Percentiles rank a stretch among this genome's conserved stretches.
These are phyloP conservation scores for Diachasmimorpha longicaudata DNA, from an alignment of 1,140 invertebrate species.

Conservation along the genomic window DNA sequence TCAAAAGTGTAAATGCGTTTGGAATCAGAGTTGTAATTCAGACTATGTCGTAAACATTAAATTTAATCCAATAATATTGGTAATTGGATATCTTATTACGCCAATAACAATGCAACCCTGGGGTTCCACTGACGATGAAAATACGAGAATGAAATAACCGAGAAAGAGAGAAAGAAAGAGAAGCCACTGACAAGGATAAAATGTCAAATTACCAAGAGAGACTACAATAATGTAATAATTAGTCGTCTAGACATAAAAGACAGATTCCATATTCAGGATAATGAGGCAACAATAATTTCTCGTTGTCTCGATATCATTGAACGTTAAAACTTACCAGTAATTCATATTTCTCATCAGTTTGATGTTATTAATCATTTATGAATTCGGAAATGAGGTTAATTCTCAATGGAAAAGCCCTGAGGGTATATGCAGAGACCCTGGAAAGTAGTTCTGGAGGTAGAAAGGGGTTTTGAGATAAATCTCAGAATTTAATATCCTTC, in stretches of 20 bases:
- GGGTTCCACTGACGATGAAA: constrained; percentile 23
- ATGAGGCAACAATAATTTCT: neutral
- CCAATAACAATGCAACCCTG: constrained; percentile 21
- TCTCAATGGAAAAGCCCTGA: neutral
- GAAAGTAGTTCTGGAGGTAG: constrained; percentile 14
- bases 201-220: neutral
- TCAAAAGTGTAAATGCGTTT: too few relatives aligned
- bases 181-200: constrained; percentile 10
- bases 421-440: constrained; percentile 18
- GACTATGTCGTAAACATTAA: too few relatives aligned
- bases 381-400: constrained; percentile 2
- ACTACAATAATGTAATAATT: neutral
- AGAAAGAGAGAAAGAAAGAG: constrained; percentile 12
- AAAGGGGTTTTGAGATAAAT: constrained; percentile 47
- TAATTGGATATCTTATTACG: constrained; percentile 30
- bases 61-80: constrained; percentile 19
- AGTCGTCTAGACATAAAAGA: neutral
- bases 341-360: neutral
- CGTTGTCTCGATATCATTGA: neutral
- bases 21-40: too few relatives aligned
- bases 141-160: neutral
- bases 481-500: constrained; percentile 58
- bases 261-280: neutral
- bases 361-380: constrained; percentile 1
- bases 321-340: neutral